Conservation (phyloP, 2,797 vertebrate genomes). For the Vespertilio murinus region DNA sequence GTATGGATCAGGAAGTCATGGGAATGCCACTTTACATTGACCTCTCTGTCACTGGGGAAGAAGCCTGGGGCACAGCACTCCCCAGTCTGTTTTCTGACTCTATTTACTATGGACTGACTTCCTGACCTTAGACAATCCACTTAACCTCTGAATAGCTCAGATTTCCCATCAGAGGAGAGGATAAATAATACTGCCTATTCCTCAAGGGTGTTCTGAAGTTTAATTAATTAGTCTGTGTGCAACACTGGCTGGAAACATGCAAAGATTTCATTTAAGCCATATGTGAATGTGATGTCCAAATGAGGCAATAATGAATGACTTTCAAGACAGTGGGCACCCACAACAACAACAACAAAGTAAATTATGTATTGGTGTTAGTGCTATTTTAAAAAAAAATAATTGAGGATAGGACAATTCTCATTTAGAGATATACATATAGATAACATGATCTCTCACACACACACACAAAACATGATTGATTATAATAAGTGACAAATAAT, state of each 20-base stretch:
- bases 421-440: neutral
- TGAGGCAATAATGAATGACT: slow-evolving; percentile 49
- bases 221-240: slow-evolving; percentile 75
- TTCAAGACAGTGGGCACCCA: slow-evolving; percentile 3
- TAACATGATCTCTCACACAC: neutral
- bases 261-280: slow-evolving; percentile 70
- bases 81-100: neutral
- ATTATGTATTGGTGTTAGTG: neutral
- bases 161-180: slow-evolving; percentile 64
- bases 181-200: slow-evolving; percentile 64
- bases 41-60: slow-evolving; percentile 9
- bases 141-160: slow-evolving; percentile 71
- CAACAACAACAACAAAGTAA: neutral
- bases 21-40: neutral
- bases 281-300: slow-evolving; percentile 61
- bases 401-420: neutral
- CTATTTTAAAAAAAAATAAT: too few species aligned
- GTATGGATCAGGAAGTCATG: neutral
- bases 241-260: slow-evolving; percentile 49
- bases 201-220: slow-evolving; percentile 69
- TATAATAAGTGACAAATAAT: neutral
- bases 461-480: neutral
- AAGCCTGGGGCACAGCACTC: neutral
- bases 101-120: slow-evolving; percentile 69
- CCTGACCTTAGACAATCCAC: slow-evolving; percentile 69